These are phyloP conservation scores for Empidonax traillii DNA, from an alignment of 2,113 vertebrate species.

Conservation along the genomic window DNA sequence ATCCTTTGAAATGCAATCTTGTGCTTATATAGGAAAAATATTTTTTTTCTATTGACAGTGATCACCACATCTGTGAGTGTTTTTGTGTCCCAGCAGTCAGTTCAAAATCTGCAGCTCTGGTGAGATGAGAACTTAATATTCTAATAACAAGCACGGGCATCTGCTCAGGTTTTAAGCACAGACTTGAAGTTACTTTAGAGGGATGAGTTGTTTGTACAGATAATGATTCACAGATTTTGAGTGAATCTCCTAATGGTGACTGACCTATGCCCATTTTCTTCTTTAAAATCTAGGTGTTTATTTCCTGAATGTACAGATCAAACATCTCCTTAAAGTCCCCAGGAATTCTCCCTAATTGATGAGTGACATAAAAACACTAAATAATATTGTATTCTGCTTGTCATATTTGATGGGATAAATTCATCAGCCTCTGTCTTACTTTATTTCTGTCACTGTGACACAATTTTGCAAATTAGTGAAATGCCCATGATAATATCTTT, in stretches of 20 bases:
- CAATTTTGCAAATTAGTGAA: background rate
- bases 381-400: background rate
- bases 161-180: background rate
- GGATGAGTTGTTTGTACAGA: background rate
- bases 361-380: background rate
- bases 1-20: background rate
- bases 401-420: background rate
- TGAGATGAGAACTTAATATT: background rate
- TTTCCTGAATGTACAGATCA: background rate
- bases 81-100: background rate
- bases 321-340: background rate
- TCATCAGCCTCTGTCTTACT: background rate
- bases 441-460: background rate
- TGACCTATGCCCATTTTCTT: background rate
- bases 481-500: background rate
- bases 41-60: background rate
- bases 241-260: background rate
- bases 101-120: background rate
- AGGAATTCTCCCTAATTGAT: background rate
- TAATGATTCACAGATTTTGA: background rate
- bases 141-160: background rate
- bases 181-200: background rate
- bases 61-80: background rate
- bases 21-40: background rate
- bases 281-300: background rate